phyloP scores from a whole-genome alignment of 2,888 invertebrate genomes.

The Notodonta ziczac region DNA sequence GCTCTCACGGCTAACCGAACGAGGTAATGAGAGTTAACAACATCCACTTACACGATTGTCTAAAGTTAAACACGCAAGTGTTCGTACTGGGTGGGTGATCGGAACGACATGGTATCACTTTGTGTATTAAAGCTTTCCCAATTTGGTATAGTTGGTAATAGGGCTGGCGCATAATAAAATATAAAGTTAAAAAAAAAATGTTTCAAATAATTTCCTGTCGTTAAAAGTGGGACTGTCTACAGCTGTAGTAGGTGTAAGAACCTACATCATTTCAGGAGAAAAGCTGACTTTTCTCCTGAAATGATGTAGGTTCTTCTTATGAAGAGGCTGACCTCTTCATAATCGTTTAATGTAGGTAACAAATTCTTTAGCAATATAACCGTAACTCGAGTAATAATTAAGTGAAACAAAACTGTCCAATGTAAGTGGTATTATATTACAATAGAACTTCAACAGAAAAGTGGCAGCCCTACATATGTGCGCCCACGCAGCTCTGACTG shows the following conservation, averaged over 20 bases:
- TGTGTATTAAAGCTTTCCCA: conserved; percentile 55
- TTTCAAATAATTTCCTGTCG: too few relatives aligned
- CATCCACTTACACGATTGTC: conserved; percentile 58
- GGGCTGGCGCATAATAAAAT: conserved; percentile 33
- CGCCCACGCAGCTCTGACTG: conserved; percentile 67
- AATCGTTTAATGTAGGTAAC: too few relatives aligned
- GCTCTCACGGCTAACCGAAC: conserved; percentile 46
- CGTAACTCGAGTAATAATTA: too few relatives aligned
- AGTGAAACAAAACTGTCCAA: not conserved
- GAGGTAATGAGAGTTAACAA: conserved; percentile 38
- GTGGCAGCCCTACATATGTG: conserved; percentile 54
- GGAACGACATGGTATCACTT: conserved; percentile 52
- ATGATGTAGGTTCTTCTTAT: too few relatives aligned
- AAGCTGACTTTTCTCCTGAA: too few relatives aligned
- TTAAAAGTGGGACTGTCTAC: too few relatives aligned
- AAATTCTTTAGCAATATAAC: too few relatives aligned
- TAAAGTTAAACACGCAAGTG: conserved; percentile 48
- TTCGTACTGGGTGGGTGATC: conserved; percentile 12
- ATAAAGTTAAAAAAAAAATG: not conserved
- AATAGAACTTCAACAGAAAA: not conserved
- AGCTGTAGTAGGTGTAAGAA: too few relatives aligned
- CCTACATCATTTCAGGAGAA: too few relatives aligned
- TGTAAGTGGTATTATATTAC: not conserved
- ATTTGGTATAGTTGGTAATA: conserved; percentile 41
- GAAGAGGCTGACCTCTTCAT: too few relatives aligned